Evolutionary conservation across 2,888 invertebrate species (phyloP).

Genomic region (Boloria selene): DNA sequence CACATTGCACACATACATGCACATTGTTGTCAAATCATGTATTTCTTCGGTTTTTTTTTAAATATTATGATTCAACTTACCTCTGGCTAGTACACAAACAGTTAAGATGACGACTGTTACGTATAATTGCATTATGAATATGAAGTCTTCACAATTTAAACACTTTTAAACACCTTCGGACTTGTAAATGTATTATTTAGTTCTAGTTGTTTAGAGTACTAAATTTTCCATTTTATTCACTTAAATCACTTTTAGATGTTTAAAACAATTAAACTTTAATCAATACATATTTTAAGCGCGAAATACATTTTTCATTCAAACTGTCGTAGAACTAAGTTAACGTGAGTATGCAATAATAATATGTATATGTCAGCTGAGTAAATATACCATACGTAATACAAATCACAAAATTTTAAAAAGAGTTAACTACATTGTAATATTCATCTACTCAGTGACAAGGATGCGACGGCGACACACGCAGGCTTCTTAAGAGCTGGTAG

Average conservation of each 20-base stretch:
- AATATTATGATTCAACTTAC: constrained; percentile 32
- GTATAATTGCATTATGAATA: constrained; percentile 31
- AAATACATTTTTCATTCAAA: too few relatives aligned
- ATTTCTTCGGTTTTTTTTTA: not conserved
- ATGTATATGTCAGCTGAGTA: constrained; percentile 28
- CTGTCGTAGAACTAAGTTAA: constrained; percentile 5
- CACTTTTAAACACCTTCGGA: constrained; percentile 5
- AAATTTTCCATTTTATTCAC: constrained; percentile 1
- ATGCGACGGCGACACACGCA: not conserved
- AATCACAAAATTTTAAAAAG: constrained; percentile 6
- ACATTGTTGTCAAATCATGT: not conserved
- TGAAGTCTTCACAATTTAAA: constrained; percentile 7
- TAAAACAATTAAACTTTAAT: not conserved
- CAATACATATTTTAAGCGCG: too few relatives aligned
- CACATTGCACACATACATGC: too few relatives aligned
- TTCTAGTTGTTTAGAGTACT: constrained; percentile 8
- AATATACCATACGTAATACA: constrained; percentile 21
- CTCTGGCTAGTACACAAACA: constrained; percentile 28
- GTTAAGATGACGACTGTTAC: constrained; percentile 26
- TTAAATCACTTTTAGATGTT: not conserved
- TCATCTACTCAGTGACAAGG: not conserved
- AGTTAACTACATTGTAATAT: constrained; percentile 10
- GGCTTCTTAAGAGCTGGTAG: not conserved
- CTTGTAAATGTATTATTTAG: too few relatives aligned
- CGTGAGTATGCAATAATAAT: constrained; percentile 9